phyloP scores from a whole-genome alignment of 2,888 invertebrate species.

The Polydrusus pterygomalis region DNA sequence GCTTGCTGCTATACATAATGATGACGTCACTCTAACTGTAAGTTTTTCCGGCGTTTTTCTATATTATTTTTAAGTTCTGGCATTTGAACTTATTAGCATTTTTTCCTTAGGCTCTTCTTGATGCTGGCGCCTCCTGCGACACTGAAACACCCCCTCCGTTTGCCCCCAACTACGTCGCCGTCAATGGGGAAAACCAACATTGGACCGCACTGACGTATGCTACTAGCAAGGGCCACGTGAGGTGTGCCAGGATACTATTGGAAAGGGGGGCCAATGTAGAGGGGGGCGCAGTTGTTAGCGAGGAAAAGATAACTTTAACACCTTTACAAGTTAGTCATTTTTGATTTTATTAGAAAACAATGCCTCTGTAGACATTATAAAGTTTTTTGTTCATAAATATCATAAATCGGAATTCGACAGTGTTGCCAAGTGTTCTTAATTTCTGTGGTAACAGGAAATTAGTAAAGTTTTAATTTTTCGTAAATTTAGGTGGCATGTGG shows the following conservation, averaged over 20 bases:
- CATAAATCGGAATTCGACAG: too few species aligned
- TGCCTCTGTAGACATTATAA: too few species aligned
- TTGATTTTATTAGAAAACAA: too few species aligned
- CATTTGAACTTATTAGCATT: neutral
- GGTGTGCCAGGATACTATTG: slow-evolving; percentile 78
- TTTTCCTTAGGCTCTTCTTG: slow-evolving; percentile 70
- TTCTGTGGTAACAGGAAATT: neutral
- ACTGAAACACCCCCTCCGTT: slow-evolving; percentile 84
- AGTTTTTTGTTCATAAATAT: too few species aligned
- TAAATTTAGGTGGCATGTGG: slow-evolving; percentile 82
- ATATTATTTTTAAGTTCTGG: too few species aligned
- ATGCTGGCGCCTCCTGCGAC: slow-evolving; percentile 89
- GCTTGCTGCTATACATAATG: slow-evolving; percentile 87
- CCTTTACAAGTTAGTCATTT: slow-evolving; percentile 83
- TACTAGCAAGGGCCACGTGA: slow-evolving; percentile 76
- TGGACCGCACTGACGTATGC: slow-evolving; percentile 95
- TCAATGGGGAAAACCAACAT: slow-evolving; percentile 81
- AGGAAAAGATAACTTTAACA: slow-evolving; percentile 90
- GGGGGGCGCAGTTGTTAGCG: slow-evolving; percentile 87
- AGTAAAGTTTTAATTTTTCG: neutral
- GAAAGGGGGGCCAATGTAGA: slow-evolving; percentile 90
- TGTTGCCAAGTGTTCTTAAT: neutral
- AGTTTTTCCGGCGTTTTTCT: slow-evolving; percentile 58
- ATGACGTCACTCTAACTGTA: slow-evolving; percentile 82
- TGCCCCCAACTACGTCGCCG: slow-evolving; percentile 73